These are phyloP conservation scores for Nerophis lumbriciformis DNA, from an alignment of 2,113 vertebrate species.

Conservation along the genomic window DNA sequence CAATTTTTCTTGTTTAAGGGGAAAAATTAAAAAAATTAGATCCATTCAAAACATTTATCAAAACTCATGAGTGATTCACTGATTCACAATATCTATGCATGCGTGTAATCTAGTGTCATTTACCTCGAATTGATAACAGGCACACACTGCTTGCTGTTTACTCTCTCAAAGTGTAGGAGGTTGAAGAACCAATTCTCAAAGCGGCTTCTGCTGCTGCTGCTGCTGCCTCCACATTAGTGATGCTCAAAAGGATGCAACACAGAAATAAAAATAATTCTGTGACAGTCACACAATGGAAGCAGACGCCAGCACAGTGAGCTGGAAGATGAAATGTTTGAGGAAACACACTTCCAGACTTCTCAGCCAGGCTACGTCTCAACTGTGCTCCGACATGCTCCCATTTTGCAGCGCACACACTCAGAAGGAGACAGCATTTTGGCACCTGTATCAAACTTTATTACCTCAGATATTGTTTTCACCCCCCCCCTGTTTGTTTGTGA, in stretches of 20 bases:
- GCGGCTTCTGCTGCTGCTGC: background rate
- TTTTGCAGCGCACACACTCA: too few species aligned
- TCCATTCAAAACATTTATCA: too few species aligned
- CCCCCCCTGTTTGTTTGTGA: too few species aligned
- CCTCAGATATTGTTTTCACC: too few species aligned
- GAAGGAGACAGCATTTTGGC: too few species aligned
- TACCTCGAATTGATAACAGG: background rate
- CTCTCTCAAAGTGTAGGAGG: background rate
- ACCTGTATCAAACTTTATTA: too few species aligned
- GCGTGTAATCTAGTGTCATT: conserved; percentile 1
- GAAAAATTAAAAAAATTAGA: too few species aligned
- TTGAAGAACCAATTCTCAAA: background rate
- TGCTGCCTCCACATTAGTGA: background rate
- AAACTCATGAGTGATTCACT: background rate
- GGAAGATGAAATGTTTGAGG: background rate
- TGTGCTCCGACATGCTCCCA: too few species aligned
- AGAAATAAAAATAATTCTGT: conserved; percentile 1
- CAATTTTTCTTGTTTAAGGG: too few species aligned
- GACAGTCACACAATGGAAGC: background rate
- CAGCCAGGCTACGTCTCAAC: background rate
- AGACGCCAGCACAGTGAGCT: background rate
- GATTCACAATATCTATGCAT: background rate
- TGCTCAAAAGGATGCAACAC: background rate
- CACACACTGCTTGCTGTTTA: background rate
- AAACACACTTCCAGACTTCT: background rate